phyloP scores from a whole-genome alignment of 2,113 vertebrate species.

The Benitochromis conjunctus region DNA sequence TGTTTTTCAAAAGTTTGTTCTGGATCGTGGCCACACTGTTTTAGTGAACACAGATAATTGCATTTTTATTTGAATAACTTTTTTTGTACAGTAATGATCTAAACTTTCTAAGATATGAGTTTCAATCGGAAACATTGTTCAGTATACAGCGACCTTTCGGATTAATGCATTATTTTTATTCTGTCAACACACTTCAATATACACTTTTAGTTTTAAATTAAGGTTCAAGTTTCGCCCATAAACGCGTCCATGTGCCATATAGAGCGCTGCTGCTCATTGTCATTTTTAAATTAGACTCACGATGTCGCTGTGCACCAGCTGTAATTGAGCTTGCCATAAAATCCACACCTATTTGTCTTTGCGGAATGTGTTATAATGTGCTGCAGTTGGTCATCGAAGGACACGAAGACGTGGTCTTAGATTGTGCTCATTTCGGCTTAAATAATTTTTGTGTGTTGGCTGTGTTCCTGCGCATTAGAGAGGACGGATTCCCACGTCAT shows the following conservation, averaged over 20 bases:
- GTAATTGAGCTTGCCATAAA: background rate
- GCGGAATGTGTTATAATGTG: background rate
- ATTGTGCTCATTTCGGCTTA: background rate
- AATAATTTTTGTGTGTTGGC: background rate
- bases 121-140: background rate
- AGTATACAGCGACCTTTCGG: background rate
- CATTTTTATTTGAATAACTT: background rate
- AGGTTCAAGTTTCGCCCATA: rapidly evolving
- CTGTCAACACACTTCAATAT: too few relatives aligned
- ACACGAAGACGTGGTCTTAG: background rate
- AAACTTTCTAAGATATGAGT: rapidly evolving
- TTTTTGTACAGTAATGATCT: background rate
- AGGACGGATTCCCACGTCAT: background rate
- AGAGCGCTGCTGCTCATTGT: background rate
- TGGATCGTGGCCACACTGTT: background rate
- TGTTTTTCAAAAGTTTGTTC: background rate
- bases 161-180: background rate
- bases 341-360: background rate
- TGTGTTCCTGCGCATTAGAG: rapidly evolving
- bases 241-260: rapidly evolving
- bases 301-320: slow-evolving; percentile 38
- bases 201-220: background rate
- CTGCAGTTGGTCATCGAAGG: background rate
- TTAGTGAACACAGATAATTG: rapidly evolving
- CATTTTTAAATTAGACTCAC: background rate